Percentiles rank a stretch among this genome's conserved stretches.
These are phyloP conservation scores for Eupithecia dodoneata DNA, from an alignment of 2,888 invertebrate genomes.

Conservation along the genomic window DNA sequence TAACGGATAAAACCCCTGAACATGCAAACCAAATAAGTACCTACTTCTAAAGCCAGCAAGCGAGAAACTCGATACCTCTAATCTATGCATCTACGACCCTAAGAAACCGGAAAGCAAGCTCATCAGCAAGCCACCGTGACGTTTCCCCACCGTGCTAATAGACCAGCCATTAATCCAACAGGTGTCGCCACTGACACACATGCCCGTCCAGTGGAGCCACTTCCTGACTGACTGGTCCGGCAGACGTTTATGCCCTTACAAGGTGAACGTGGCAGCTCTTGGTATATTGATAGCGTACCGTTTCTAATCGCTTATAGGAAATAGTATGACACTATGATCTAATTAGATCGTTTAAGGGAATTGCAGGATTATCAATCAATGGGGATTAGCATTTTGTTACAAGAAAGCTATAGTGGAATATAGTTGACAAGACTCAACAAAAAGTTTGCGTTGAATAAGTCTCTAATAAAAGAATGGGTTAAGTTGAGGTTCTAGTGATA, in stretches of 20 bases:
- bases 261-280: constrained; percentile 40
- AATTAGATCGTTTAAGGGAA: constrained; percentile 22
- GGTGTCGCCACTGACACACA: constrained; percentile 53
- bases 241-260: constrained; percentile 37
- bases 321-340: constrained; percentile 24
- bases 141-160: constrained; percentile 30
- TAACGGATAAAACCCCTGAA: background rate
- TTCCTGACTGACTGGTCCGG: constrained; percentile 42
- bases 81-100: constrained; percentile 11
- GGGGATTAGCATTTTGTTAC: background rate
- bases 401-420: background rate
- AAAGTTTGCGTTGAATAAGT: background rate
- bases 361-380: constrained; percentile 6
- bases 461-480: background rate
- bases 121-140: constrained; percentile 24
- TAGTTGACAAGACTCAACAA: background rate
- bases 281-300: constrained; percentile 37
- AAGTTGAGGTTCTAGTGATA: background rate
- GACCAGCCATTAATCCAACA: constrained; percentile 43
- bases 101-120: constrained; percentile 26
- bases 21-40: background rate
- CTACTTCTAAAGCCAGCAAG: background rate
- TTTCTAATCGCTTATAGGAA: constrained; percentile 43
- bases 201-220: constrained; percentile 34
- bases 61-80: constrained; percentile 16